Base-by-base conservation (phyloP, 2,888 invertebrate genomes). In the Ephialtes manifestator region DNA sequence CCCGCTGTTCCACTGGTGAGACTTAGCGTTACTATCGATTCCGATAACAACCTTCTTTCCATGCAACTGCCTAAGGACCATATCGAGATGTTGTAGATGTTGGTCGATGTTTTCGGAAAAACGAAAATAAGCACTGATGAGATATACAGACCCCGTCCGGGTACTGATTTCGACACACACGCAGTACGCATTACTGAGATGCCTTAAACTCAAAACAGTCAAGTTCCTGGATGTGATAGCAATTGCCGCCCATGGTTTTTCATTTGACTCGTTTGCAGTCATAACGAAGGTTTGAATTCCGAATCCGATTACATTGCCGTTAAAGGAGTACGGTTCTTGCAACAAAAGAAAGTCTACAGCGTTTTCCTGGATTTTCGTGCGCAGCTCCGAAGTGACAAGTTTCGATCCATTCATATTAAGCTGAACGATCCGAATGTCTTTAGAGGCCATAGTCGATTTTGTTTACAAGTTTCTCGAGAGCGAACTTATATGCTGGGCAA, bases 401-500 rank as follows among this genome's bases (percentile, higher is more conserved):
- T 28, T 48, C n/a, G 68, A 68, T 2, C 51, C 51, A 28, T 48
- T 24, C 48, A 68, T 48, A 8, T 68, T 68, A 4, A 51, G 31
- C 8, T 68, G 68, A 4, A 51, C 8, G 8, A 68, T 10, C 2
- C 28, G 48, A 4, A 68, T 15, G 15, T 15, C 5, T 20, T 18
- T 68, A 68, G 43, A 46, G 20, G 68, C 51, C 68, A 68, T 68
- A 68, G 18, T 68, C 51, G n/a, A 8, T 48, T 15, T 51, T 51
- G 15, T 15, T 51, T 5, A 68, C n/a, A 0, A 8, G 24, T 51
- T 15, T 48, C 4, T 48, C 51, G 15, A 51, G n/a, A 0, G 51
- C 68, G 68, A 31, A 48, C 28, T 51, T 68, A n/a, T 51, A 68
- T 2, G 46, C 15, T 46, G 67, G 46, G 5, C 67, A 67, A 3